Evolutionary conservation across 2,113 vertebrate species (phyloP).

Genomic region (Glaucidium brasilianum): DNA sequence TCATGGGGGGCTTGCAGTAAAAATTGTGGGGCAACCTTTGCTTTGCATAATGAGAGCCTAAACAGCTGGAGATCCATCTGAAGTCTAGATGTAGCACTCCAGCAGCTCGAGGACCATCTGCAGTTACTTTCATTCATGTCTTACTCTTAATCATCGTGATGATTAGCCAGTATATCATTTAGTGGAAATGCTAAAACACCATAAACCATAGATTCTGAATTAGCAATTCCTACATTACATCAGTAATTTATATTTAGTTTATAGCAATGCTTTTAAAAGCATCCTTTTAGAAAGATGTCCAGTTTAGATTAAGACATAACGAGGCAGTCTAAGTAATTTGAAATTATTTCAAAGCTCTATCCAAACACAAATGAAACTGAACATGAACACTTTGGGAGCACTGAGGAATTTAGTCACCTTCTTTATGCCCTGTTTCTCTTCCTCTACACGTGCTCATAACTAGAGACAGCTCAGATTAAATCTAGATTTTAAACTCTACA

Average conservation of each 20-base stretch:
- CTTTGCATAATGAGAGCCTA: background rate
- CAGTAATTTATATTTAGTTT: background rate
- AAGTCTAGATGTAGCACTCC: background rate
- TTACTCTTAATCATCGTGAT: background rate
- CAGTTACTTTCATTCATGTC: constrained; percentile 27
- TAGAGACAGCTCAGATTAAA: background rate
- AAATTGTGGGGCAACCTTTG: background rate
- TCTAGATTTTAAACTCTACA: background rate
- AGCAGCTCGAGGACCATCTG: constrained; percentile 30
- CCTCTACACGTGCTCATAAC: background rate
- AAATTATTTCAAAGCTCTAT: background rate
- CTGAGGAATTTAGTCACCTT: background rate
- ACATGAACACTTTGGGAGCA: background rate
- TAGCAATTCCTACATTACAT: background rate
- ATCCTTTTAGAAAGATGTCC: background rate
- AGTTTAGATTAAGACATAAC: background rate
- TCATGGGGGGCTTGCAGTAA: background rate
- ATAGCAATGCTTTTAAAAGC: background rate
- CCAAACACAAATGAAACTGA: background rate
- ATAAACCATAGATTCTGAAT: background rate
- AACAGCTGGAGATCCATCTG: background rate
- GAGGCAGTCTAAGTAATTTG: background rate
- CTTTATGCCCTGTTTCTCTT: background rate
- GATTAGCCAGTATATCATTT: constrained; percentile 1
- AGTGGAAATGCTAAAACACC: background rate